Conservation (phyloP, 2,888 invertebrate species). For the Spodoptera picta region DNA sequence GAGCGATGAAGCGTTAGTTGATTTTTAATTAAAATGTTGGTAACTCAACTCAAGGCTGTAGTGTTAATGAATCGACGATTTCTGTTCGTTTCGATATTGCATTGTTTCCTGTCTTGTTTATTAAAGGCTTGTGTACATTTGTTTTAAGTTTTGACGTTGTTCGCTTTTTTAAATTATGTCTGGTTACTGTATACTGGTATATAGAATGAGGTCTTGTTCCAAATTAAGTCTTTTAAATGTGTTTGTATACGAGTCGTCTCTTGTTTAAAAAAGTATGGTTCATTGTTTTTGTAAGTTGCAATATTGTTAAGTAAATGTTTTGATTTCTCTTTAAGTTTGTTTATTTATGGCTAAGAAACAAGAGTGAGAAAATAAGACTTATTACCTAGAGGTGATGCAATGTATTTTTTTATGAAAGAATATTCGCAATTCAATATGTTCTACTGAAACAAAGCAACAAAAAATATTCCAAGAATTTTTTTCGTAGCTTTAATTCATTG, state of each 20-base stretch:
- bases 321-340: no score
- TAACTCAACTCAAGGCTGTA: slow-evolving; percentile 78
- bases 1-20: slow-evolving; percentile 79
- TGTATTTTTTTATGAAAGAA: no score
- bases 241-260: not conserved
- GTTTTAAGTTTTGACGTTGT: slow-evolving; percentile 35
- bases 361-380: no score
- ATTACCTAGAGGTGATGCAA: no score
- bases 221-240: slow-evolving; percentile 2
- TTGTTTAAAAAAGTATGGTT: not conserved
- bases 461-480: no score
- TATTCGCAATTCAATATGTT: no score
- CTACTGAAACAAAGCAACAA: no score
- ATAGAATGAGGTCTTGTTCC: slow-evolving; percentile 14
- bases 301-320: no score
- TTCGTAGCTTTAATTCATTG: no score
- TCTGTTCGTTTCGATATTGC: slow-evolving; percentile 73
- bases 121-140: slow-evolving; percentile 60
- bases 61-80: slow-evolving; percentile 80
- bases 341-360: no score
- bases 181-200: slow-evolving; percentile 33
- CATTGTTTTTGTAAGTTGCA: not conserved
- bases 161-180: slow-evolving; percentile 33
- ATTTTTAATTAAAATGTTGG: slow-evolving; percentile 85
- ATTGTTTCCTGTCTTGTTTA: slow-evolving; percentile 66